phyloP scores from a whole-genome alignment of 2,797 vertebrate genomes.

The Anas capensis region DNA sequence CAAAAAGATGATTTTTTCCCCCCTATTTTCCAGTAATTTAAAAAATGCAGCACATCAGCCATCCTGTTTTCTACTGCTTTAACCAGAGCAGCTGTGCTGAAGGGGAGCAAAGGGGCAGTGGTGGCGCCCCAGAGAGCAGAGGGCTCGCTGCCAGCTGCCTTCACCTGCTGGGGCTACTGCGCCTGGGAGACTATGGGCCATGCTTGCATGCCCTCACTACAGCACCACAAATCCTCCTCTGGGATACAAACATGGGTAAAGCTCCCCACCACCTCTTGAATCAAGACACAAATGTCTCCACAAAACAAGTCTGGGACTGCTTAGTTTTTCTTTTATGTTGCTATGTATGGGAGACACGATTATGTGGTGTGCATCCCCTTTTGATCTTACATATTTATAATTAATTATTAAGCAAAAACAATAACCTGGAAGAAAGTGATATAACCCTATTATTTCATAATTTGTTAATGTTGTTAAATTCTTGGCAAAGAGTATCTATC shows the following conservation, averaged over 20 bases:
- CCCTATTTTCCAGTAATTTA: neutral
- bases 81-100: neutral
- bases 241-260: neutral
- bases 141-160: rapidly evolving
- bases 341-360: neutral
- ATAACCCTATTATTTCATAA: neutral
- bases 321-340: neutral
- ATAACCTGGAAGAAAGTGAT: neutral
- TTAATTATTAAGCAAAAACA: conserved; percentile 24
- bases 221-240: neutral
- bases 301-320: neutral
- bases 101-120: neutral
- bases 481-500: neutral
- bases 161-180: no score
- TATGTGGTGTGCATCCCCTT: neutral
- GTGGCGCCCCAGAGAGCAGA: neutral
- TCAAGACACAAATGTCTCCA: neutral
- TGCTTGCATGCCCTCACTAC: rapidly evolving
- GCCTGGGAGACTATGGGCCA: rapidly evolving
- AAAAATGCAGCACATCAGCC: neutral
- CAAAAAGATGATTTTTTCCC: neutral
- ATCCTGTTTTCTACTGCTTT: neutral
- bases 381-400: neutral
- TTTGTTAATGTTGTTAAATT: conserved; percentile 39
- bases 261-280: neutral